phyloP scores from a whole-genome alignment of 2,888 invertebrate species.

The Hirudinaria manillensis region DNA sequence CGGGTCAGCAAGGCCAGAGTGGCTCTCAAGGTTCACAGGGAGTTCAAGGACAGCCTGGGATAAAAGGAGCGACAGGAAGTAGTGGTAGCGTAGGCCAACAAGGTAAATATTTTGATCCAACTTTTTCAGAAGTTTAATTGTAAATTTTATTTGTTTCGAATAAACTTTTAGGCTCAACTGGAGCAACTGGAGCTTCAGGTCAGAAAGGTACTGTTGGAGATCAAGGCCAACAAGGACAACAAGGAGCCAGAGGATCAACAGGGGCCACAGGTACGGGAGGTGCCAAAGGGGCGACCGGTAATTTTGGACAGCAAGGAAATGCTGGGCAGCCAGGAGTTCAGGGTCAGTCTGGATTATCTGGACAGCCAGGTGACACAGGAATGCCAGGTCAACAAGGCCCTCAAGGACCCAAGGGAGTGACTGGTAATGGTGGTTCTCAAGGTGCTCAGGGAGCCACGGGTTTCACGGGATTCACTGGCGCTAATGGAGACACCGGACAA shows the following conservation, averaged over 20 bases:
- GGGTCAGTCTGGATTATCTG: slow-evolving; percentile 26
- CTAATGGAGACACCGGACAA: slow-evolving; percentile 34
- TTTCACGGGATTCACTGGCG: slow-evolving; percentile 31
- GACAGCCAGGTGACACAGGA: slow-evolving; percentile 27
- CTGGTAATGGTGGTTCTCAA: slow-evolving; percentile 16
- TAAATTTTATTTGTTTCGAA: neutral
- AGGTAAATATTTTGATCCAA: neutral
- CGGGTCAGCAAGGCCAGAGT: slow-evolving; percentile 34
- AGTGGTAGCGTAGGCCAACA: slow-evolving; percentile 25
- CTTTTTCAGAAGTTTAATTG: neutral
- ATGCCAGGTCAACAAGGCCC: slow-evolving; percentile 26
- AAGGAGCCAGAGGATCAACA: slow-evolving; percentile 33
- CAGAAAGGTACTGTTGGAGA: slow-evolving; percentile 33
- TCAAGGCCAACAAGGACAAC: slow-evolving; percentile 34
- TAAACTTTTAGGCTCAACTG: slow-evolving; percentile 18
- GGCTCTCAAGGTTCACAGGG: slow-evolving; percentile 37
- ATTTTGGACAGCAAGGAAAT: slow-evolving; percentile 31
- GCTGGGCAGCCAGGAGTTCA: slow-evolving; percentile 23
- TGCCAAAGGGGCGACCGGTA: slow-evolving; percentile 29
- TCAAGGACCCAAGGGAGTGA: slow-evolving; percentile 30
- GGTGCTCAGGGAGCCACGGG: slow-evolving; percentile 21
- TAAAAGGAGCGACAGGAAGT: slow-evolving; percentile 30
- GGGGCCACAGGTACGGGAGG: slow-evolving; percentile 30
- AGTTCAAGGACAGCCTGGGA: slow-evolving; percentile 33
- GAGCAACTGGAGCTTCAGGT: slow-evolving; percentile 26